phyloP scores from a whole-genome alignment of 2,113 vertebrate genomes.

The Platichthys stellatus region DNA sequence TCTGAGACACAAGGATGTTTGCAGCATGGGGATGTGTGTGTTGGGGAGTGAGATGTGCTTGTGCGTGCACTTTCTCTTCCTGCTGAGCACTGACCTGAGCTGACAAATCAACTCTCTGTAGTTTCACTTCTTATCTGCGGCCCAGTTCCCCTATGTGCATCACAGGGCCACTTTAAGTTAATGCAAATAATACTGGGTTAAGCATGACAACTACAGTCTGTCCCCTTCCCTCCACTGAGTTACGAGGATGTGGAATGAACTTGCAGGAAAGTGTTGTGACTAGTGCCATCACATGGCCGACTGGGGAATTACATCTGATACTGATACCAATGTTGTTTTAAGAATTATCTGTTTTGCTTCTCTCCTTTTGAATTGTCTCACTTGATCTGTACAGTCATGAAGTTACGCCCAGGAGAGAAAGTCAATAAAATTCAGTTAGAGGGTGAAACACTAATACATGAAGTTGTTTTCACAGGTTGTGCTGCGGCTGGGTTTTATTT shows the following conservation, averaged over 20 bases:
- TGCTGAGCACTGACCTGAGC: slow-evolving; percentile 52
- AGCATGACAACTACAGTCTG: slow-evolving; percentile 31
- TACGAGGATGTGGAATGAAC: not conserved
- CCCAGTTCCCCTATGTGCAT: slow-evolving; percentile 28
- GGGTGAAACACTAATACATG: not conserved
- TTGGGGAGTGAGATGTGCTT: slow-evolving; percentile 66
- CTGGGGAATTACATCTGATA: slow-evolving; percentile 19
- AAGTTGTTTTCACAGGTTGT: not conserved
- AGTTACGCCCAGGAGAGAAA: not conserved
- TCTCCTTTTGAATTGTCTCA: not conserved
- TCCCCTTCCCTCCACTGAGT: slow-evolving; percentile 1
- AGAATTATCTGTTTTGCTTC: not conserved
- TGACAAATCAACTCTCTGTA: slow-evolving; percentile 32
- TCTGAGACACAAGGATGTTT: slow-evolving; percentile 50
- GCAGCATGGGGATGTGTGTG: slow-evolving; percentile 47
- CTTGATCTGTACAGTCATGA: slow-evolving; percentile 3
- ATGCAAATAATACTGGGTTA: slow-evolving; percentile 60
- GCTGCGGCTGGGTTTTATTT: not conserved
- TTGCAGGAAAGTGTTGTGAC: slow-evolving; percentile 52
- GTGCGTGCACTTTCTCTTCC: slow-evolving; percentile 71
- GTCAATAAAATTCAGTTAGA: not conserved
- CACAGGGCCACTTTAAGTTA: slow-evolving; percentile 33
- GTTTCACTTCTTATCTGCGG: slow-evolving; percentile 32
- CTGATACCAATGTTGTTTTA: not conserved
- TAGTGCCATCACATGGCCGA: slow-evolving; percentile 65